Percentiles rank a stretch among this genome's conserved stretches.
Conservation (phyloP, 2,888 invertebrate species). For the Microplitis deprimator region DNA sequence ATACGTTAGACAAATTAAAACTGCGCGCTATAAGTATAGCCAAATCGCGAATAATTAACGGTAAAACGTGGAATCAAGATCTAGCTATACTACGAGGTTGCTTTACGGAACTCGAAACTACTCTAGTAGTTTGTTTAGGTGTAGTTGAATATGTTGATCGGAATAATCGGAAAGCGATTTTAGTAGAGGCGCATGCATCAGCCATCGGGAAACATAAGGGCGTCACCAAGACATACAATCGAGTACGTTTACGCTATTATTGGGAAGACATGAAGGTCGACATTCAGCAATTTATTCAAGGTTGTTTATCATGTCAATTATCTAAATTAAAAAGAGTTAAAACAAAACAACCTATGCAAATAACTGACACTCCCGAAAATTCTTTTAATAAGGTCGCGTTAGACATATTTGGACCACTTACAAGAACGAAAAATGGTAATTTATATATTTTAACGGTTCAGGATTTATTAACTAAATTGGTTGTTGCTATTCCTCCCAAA, state of each 20-base stretch:
- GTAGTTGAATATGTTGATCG: background rate
- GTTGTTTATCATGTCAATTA: conserved; percentile 41
- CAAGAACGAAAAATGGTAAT: conserved; percentile 43
- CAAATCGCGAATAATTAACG: no score
- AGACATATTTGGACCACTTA: conserved; percentile 50
- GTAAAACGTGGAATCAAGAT: no score
- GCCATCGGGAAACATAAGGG: conserved; percentile 35
- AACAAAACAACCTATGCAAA: conserved; percentile 43
- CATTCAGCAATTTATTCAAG: background rate
- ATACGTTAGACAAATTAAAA: no score
- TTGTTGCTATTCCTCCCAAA: background rate
- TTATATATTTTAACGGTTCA: conserved; percentile 45
- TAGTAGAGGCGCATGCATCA: conserved; percentile 34
- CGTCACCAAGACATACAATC: conserved; percentile 28
- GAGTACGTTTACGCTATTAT: conserved; percentile 16
- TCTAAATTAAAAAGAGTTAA: conserved; percentile 44
- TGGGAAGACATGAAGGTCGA: conserved; percentile 14
- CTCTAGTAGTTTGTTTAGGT: background rate
- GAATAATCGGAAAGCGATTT: background rate
- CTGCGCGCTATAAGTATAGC: no score
- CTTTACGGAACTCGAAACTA: no score
- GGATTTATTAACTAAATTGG: conserved; percentile 8
- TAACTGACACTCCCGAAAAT: conserved; percentile 44
- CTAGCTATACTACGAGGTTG: no score
- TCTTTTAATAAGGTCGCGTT: conserved; percentile 46